Evolutionary conservation across 2,113 vertebrate species (phyloP), one percentile per base, ranked within the genome.

Genomic region (Ammodytes marinus): DNA sequence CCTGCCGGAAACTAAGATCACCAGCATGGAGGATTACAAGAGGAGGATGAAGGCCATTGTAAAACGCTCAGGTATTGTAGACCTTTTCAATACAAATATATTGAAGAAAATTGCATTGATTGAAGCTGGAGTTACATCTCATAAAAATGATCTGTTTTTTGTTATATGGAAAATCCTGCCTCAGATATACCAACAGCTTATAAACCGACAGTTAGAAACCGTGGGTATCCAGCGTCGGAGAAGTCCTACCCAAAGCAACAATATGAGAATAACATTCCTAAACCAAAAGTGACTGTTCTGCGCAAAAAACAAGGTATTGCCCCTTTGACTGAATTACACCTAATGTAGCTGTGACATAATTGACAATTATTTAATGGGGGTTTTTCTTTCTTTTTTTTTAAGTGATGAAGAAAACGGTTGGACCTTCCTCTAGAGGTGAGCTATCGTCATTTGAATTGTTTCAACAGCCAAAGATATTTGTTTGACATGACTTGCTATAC

Each of bases 241-340:
- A 66, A 42, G 12, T 5, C 14, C 1, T 14, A 2, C 37, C 6
- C 42, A 55, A 27, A 1, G 0, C 77, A 40, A 50, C 82, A 54
- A 37, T 61, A 4, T 68, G 8, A 5, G 8, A 88, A 85, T 57
- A 69, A 85, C 75, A 50, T 79, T 75, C 66, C 80, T 35, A 4
- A 19, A n/a, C 37, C 9, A 54, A 85, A 80, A 79, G 7, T n/a
- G 50, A 14, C 12, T 4, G 4, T 54, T 52, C 43, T 14, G 13
- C 12, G 4, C 2, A 77, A 63, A 53, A 79, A 85, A 73, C 43
- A 73, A 85, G 93, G 93, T 94, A 91, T 45, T 59, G 5, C 8
- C 64, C 9, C 13, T 64, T 77, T 7, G 61, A n/a, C 27, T 58
- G 1, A 77, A 53, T 58, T 60, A 27, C 19, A 67, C 59, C 8